Base-by-base conservation (phyloP, 1,140 invertebrate species). In the Ceratitis capitata region DNA sequence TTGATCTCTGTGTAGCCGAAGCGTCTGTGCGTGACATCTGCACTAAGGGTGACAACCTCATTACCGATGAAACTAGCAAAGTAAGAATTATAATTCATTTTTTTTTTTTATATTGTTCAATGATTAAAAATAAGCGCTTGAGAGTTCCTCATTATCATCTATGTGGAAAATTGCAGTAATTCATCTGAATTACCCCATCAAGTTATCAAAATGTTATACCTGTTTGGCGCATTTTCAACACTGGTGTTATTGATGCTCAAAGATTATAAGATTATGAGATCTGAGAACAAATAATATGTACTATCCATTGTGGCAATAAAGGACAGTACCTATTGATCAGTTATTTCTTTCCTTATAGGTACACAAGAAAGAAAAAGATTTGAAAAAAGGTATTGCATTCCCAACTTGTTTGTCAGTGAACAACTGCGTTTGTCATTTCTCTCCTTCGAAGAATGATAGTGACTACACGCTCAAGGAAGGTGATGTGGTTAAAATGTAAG, bases 391-490 rank as follows among this genome's bases (percentile, higher is more conserved):
- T 90, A 98, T 99, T 90, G 98, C 99, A 53, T 99, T 99, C 92
- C 99, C 99, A 53, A 99, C 98, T 49, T 99, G 98, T 94, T 95
- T 99, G 86, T 99, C 98, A 32, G 96, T 99, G 12, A 99, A 99
- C 92, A 99, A 99, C 92, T 99, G 98, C 93, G 98, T 99, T 92
- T 99, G 99, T 92, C 99, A 99, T 92, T 99, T 97, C 92, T 99
- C 98, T 64, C 99, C 99, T 23, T 95, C 99, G 82, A 95, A 95
- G 86, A 98, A 96, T 93, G 99, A 99, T 93, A 93, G 96, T 64
- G 97, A 99, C 92, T 95, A 97, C 86, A 93, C 95, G 84, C 92
- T 99, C 23, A 97, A 98, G 92, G 95, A 97, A 89, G 98, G 97
- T 53, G 98, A 99, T 94, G 93, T 99, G 88, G 98, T 98, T 85